phyloP scores from a whole-genome alignment of 1,140 invertebrate species.

The Hyles euphorbiae region DNA sequence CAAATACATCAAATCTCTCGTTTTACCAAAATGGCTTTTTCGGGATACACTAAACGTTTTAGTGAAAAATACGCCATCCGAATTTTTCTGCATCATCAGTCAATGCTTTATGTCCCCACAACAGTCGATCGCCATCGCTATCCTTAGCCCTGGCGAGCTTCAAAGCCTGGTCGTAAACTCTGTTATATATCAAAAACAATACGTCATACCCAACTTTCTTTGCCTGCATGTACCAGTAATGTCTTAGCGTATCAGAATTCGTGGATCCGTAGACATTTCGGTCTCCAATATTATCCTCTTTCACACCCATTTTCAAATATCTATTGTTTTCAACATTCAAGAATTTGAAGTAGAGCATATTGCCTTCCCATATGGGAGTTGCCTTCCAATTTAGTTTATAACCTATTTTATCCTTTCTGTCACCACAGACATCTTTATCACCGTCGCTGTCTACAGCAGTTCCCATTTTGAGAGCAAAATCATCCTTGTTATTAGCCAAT shows the following conservation, averaged over 20 bases:
- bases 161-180: slow-evolving; percentile 14
- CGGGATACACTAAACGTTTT: too few relatives aligned
- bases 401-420: slow-evolving; percentile 3
- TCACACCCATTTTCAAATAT: slow-evolving; percentile 23
- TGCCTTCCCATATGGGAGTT: slow-evolving; percentile 17
- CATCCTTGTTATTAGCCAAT: slow-evolving; percentile 22
- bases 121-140: slow-evolving; percentile 2
- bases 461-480: slow-evolving; percentile 25
- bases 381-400: slow-evolving; percentile 23
- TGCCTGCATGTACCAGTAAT: slow-evolving; percentile 18
- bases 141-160: slow-evolving; percentile 15
- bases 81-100: too few relatives aligned
- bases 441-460: slow-evolving; percentile 3
- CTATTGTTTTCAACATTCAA: slow-evolving; percentile 10
- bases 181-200: slow-evolving; percentile 20
- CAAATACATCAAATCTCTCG: too few relatives aligned
- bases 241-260: slow-evolving; percentile 8
- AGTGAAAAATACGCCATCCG: too few relatives aligned
- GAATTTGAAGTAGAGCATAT: slow-evolving; percentile 26
- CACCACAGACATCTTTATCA: slow-evolving; percentile 13
- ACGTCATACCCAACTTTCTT: slow-evolving; percentile 10
- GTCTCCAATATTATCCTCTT: slow-evolving; percentile 13
- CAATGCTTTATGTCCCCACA: slow-evolving; percentile 18
- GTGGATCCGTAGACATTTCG: slow-evolving; percentile 16
- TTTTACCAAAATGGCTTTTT: too few relatives aligned